phyloP scores from a whole-genome alignment of 2,888 invertebrate species.

The Vanessa cardui region DNA sequence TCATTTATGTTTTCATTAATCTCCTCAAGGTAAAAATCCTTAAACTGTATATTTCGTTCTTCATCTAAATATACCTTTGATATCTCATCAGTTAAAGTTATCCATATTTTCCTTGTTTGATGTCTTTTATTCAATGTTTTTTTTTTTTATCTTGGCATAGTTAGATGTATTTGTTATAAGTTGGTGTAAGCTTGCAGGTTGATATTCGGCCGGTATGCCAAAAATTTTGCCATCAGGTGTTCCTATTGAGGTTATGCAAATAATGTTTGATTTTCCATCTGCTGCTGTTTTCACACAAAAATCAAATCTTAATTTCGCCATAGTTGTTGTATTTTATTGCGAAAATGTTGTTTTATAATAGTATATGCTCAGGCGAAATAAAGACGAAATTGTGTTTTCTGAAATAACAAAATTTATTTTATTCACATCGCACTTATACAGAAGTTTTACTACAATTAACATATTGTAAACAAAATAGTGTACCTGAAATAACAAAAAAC shows the following conservation, averaged over 20 bases:
- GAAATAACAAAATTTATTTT: too few species aligned
- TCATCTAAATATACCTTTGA: constrained; percentile 27
- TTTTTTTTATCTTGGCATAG: constrained; percentile 18
- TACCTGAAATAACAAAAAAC: too few species aligned
- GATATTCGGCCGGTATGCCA: constrained; percentile 36
- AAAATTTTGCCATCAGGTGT: constrained; percentile 32
- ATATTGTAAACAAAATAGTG: too few species aligned
- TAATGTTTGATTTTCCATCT: constrained; percentile 42
- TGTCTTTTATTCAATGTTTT: constrained; percentile 26
- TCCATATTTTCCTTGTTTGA: constrained; percentile 24
- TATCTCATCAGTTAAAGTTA: too few species aligned
- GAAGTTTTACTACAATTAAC: too few species aligned
- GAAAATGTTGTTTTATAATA: constrained; percentile 23
- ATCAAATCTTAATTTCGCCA: constrained; percentile 29
- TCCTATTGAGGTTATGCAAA: constrained; percentile 42
- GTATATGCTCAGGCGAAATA: too few species aligned
- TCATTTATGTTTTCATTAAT: constrained; percentile 9
- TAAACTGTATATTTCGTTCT: constrained; percentile 30
- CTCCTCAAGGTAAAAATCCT: constrained; percentile 29
- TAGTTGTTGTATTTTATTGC: constrained; percentile 10
- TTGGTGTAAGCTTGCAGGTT: constrained; percentile 34
- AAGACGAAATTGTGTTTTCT: too few species aligned
- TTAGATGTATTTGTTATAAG: constrained; percentile 23
- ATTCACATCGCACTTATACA: too few species aligned
- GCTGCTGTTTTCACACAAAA: constrained; percentile 32